These are phyloP conservation scores for Phrynosoma blainvillii DNA, from an alignment of 2,113 vertebrate species.

Conservation along the genomic window DNA sequence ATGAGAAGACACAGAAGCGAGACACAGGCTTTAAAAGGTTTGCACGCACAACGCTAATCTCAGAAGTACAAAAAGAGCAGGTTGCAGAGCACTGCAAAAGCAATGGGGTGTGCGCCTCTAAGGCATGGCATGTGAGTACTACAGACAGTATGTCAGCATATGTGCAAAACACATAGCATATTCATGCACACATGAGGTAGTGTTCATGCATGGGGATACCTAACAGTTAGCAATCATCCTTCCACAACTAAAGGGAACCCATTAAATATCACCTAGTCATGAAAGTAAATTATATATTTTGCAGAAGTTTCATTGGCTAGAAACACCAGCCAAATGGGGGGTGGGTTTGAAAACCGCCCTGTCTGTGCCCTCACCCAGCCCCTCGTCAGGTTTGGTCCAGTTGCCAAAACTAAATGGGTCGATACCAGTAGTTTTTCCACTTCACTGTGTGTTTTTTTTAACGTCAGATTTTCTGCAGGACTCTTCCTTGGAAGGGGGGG, in stretches of 20 bases:
- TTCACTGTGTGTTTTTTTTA: neutral
- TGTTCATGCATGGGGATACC: neutral
- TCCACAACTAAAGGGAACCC: neutral
- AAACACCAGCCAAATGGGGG: neutral
- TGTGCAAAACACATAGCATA: neutral
- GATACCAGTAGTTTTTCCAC: neutral
- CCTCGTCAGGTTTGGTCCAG: neutral
- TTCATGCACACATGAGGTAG: too few relatives aligned
- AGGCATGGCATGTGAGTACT: too few relatives aligned
- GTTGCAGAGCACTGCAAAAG: neutral
- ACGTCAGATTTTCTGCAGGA: neutral
- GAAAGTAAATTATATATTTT: neutral
- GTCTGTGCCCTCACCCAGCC: neutral
- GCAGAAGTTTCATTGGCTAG: neutral
- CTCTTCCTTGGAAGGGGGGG: neutral
- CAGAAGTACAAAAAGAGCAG: neutral
- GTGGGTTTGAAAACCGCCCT: neutral
- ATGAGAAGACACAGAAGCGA: neutral
- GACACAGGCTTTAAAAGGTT: neutral
- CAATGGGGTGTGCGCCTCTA: neutral
- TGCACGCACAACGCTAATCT: neutral
- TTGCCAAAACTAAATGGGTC: neutral
- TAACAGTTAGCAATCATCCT: neutral
- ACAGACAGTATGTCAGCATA: neutral
- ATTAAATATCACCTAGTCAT: too few relatives aligned